A percentile compares a stretch with the other conserved stretches of the same genome.
Evolutionary conservation across 2,113 vertebrate species (phyloP).

Genomic region (Tupaia chinensis): DNA sequence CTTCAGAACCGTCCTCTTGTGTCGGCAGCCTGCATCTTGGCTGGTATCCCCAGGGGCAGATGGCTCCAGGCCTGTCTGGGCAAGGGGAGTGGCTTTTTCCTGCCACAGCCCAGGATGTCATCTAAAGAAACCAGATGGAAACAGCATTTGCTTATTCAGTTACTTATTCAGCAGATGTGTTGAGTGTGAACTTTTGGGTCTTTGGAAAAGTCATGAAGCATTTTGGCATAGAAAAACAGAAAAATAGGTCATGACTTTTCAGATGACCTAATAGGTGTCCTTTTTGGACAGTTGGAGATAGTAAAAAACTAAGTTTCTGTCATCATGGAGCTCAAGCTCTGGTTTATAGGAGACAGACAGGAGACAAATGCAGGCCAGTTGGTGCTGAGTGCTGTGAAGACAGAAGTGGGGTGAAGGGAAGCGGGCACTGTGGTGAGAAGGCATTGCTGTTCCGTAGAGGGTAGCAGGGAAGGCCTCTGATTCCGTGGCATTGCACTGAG

Average conservation of each 20-base stretch:
- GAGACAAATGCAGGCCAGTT: not conserved
- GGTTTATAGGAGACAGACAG: not conserved
- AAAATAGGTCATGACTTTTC: too few relatives aligned
- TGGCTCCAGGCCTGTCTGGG: not conserved
- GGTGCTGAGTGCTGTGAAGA: not conserved
- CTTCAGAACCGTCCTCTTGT: not conserved
- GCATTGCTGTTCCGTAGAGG: not conserved
- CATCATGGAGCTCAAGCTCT: not conserved
- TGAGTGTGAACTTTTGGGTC: not conserved
- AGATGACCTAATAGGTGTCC: too few relatives aligned
- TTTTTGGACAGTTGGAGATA: not conserved
- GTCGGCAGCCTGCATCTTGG: not conserved
- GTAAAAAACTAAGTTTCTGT: not conserved
- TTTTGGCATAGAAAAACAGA: too few relatives aligned
- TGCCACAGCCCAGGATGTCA: not conserved
- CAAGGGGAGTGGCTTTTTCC: not conserved
- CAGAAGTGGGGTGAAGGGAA: not conserved
- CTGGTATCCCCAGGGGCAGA: not conserved
- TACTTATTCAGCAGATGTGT: not conserved
- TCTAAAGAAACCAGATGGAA: not conserved
- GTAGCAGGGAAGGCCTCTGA: not conserved
- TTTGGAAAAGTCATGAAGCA: too few relatives aligned
- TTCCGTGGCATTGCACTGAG: not conserved
- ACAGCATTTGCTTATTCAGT: not conserved
- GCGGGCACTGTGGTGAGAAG: not conserved